Evolutionary conservation across 2,113 vertebrate species (phyloP).

Genomic region (Rhineura floridana): DNA sequence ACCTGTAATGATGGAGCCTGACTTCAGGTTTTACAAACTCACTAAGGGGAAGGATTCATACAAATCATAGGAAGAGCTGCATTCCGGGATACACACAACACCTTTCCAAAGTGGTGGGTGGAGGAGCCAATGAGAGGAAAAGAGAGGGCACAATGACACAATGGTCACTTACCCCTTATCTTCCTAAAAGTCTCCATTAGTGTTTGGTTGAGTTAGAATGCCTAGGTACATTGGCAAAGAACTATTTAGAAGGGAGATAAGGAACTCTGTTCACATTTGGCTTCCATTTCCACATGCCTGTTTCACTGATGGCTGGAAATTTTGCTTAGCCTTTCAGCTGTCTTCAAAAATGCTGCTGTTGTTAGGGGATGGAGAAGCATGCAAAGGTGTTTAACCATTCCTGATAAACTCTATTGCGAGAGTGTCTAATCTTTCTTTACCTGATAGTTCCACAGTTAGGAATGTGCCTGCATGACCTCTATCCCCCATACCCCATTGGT

Average conservation of each 20-base stretch:
- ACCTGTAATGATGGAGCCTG: not conserved
- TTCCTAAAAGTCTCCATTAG: not conserved
- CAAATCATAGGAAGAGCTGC: not conserved
- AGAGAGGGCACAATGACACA: not conserved
- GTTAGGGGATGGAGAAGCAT: constrained; percentile 46
- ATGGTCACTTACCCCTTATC: not conserved
- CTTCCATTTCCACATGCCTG: not conserved
- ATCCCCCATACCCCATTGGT: not conserved
- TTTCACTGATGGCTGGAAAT: constrained; percentile 29
- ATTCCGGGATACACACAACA: not conserved
- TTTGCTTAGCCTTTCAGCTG: constrained; percentile 27
- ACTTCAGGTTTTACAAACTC: not conserved
- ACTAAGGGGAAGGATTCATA: not conserved
- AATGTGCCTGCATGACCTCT: constrained; percentile 35
- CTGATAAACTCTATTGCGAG: not conserved
- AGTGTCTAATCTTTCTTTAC: constrained; percentile 17
- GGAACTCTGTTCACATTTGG: not conserved
- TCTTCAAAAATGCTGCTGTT: constrained; percentile 42
- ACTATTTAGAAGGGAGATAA: constrained; percentile 3
- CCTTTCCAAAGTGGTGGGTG: not conserved
- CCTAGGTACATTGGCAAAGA: constrained; percentile 3
- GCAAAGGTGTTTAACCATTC: constrained; percentile 45
- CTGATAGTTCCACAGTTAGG: not conserved
- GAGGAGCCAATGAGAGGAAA: not conserved
- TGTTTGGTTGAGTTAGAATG: not conserved